A percentile compares a stretch with the other conserved stretches of the same genome.
Evolutionary conservation across 2,888 invertebrate genomes (phyloP).

Genomic region (Leptopilina drosophilae): DNA sequence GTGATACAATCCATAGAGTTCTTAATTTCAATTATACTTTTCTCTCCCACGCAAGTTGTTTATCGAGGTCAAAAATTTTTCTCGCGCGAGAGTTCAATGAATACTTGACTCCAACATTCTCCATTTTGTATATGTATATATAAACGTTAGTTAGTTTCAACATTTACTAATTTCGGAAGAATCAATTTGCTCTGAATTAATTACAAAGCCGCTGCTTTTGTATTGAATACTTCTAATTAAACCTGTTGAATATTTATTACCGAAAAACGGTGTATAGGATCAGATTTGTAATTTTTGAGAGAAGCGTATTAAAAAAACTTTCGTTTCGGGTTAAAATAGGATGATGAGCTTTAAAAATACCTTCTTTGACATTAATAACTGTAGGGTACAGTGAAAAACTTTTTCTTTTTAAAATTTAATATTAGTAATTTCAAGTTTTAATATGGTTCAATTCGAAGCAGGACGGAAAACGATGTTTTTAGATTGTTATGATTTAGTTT

Average conservation of each 20-base stretch:
- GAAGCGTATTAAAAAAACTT: too few relatives aligned
- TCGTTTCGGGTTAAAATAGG: too few relatives aligned
- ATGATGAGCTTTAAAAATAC: too few relatives aligned
- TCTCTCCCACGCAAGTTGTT: conserved; percentile 31
- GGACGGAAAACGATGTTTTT: too few relatives aligned
- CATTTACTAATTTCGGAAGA: conserved; percentile 21
- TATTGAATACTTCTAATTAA: background rate
- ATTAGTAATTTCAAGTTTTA: too few relatives aligned
- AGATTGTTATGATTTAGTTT: too few relatives aligned
- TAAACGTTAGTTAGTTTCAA: background rate
- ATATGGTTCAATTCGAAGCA: too few relatives aligned
- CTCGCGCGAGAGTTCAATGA: conserved; percentile 22
- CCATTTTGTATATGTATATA: background rate
- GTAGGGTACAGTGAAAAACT: too few relatives aligned
- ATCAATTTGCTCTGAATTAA: background rate
- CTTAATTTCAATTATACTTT: conserved; percentile 27
- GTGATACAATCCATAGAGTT: background rate
- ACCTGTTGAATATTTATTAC: background rate
- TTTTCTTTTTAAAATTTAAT: too few relatives aligned
- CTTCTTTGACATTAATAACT: too few relatives aligned
- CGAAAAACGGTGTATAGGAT: too few relatives aligned
- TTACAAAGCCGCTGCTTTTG: background rate
- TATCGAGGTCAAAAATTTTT: conserved; percentile 35
- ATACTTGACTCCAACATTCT: conserved; percentile 29
- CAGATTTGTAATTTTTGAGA: too few relatives aligned